Percentiles rank a stretch among this genome's conserved stretches.
Conservation (phyloP, 2,888 invertebrate species). For the Crioceris asparagi region DNA sequence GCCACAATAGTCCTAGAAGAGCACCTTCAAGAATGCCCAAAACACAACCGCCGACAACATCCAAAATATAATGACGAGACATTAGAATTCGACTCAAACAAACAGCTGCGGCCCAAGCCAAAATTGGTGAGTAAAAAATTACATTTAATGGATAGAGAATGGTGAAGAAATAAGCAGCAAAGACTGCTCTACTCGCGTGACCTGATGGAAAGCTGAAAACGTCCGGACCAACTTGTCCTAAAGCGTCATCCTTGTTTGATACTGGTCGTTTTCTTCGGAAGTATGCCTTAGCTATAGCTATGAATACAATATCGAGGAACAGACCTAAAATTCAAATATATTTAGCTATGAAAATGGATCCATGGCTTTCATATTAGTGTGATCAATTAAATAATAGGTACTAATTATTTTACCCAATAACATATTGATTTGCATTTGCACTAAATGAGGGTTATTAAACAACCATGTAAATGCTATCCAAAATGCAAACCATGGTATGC, state of each 20-base stretch:
- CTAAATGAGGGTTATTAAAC: constrained; percentile 53
- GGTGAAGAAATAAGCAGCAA: constrained; percentile 63
- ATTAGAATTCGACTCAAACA: constrained; percentile 70
- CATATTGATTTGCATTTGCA: constrained; percentile 79
- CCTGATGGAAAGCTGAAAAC: constrained; percentile 92
- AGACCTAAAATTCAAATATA: constrained; percentile 54
- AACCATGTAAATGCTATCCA: constrained; percentile 73
- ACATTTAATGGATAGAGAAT: constrained; percentile 49
- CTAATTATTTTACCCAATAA: constrained; percentile 53
- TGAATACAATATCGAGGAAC: constrained; percentile 64
- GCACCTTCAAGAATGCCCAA: constrained; percentile 65
- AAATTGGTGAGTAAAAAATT: constrained; percentile 50
- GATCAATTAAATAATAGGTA: no score
- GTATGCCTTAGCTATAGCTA: constrained; percentile 68
- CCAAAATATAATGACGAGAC: constrained; percentile 78
- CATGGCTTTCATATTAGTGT: no score
- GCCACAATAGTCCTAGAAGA: constrained; percentile 55
- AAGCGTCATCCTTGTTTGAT: constrained; percentile 50
- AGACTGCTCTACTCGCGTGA: constrained; percentile 76
- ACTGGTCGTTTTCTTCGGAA: constrained; percentile 67
- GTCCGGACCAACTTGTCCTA: constrained; percentile 66
- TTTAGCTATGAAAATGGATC: no score
- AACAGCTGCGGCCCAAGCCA: constrained; percentile 66
- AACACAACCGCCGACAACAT: constrained; percentile 64
- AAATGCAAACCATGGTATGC: constrained; percentile 71